phyloP scores from a whole-genome alignment of 2,113 vertebrate genomes.

The Pyrgilauda ruficollis region DNA sequence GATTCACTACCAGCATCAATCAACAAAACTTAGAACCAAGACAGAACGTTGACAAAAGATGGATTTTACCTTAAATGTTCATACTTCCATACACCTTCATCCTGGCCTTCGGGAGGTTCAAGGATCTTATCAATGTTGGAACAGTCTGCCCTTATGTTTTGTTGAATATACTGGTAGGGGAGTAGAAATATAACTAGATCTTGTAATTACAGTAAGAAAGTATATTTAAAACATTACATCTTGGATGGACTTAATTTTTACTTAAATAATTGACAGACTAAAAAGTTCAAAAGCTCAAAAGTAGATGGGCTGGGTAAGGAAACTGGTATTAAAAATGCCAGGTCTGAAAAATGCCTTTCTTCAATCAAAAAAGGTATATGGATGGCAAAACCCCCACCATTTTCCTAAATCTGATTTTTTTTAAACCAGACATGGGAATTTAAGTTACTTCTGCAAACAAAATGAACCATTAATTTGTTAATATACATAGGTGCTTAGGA shows the following conservation, averaged over 20 bases:
- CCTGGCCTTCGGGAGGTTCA: slow-evolving; percentile 97
- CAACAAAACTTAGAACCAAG: not conserved
- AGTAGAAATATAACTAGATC: not conserved
- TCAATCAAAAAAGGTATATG: not conserved
- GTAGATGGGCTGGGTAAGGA: not conserved
- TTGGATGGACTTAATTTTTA: not conserved
- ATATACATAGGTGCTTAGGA: not conserved
- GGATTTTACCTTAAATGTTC: slow-evolving; percentile 92
- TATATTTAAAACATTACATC: not conserved
- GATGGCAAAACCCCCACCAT: not conserved
- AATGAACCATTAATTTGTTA: not conserved
- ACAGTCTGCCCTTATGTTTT: slow-evolving; percentile 96
- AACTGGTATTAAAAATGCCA: not conserved
- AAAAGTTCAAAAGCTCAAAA: not conserved
- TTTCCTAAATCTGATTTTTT: not conserved
- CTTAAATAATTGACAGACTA: not conserved
- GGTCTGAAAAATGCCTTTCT: not conserved
- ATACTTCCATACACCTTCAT: slow-evolving; percentile 99
- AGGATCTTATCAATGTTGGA: slow-evolving; percentile 98
- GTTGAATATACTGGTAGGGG: slow-evolving; percentile 90
- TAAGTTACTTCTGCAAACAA: not conserved
- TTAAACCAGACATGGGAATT: not conserved
- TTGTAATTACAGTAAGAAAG: not conserved
- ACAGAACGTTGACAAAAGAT: not conserved
- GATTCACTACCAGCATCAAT: not conserved